phyloP scores from a whole-genome alignment of 2,888 invertebrate genomes.

The Drosophila kambysellisi region DNA sequence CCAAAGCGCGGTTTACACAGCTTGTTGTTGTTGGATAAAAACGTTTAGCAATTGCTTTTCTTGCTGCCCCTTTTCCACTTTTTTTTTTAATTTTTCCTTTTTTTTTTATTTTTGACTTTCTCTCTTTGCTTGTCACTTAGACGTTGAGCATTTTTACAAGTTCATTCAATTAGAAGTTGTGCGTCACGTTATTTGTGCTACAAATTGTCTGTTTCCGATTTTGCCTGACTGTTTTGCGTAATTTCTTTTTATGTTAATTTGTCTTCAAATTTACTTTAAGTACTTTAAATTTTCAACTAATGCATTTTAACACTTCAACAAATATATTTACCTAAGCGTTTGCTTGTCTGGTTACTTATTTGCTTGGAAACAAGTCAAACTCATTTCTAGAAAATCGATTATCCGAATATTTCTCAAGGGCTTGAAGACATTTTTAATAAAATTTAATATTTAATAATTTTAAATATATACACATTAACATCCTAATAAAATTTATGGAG shows the following conservation, averaged over 20 bases:
- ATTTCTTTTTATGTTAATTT: conserved; percentile 42
- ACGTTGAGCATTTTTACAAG: conserved; percentile 72
- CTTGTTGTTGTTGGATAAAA: conserved; percentile 44
- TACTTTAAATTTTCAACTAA: conserved; percentile 3
- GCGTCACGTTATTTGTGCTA: conserved; percentile 43
- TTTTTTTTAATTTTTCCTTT: not conserved
- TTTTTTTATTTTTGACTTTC: not conserved
- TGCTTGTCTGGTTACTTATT: no score
- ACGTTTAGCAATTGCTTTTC: conserved; percentile 58
- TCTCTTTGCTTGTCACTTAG: conserved; percentile 55
- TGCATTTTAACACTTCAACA: not conserved
- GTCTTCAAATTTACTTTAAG: not conserved
- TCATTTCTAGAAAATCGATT: not conserved
- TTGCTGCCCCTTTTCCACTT: conserved; percentile 22
- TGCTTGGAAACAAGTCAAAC: not conserved
- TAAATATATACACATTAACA: not conserved
- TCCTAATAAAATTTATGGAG: not conserved
- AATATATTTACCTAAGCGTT: not conserved
- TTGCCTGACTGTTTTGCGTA: conserved; percentile 17
- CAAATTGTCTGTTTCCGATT: conserved; percentile 36
- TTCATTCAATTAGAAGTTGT: conserved; percentile 75
- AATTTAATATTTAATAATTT: not conserved
- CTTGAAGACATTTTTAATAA: not conserved
- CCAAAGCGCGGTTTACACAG: conserved; percentile 56
- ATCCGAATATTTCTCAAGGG: not conserved